Percentiles rank a stretch among this genome's conserved stretches.
Evolutionary conservation across 2,888 invertebrate genomes (phyloP).

Genomic region (Lobophora halterata): DNA sequence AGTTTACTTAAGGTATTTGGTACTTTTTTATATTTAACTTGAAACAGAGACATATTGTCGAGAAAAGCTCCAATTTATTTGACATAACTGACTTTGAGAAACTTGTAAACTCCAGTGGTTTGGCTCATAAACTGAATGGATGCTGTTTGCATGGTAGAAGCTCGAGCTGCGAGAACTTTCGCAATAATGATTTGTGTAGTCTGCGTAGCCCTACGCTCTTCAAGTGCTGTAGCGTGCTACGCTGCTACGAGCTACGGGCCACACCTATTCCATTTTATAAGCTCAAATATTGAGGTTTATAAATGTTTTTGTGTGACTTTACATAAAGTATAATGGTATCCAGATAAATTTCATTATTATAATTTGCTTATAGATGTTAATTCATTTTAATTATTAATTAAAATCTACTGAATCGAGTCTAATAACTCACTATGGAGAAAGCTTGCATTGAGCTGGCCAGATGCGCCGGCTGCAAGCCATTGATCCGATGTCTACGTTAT

Average conservation of each 20-base stretch:
- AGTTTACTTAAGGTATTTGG: neutral
- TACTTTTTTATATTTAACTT: neutral
- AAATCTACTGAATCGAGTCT: too few relatives aligned
- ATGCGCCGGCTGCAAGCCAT: slow-evolving; percentile 9
- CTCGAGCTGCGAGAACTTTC: slow-evolving; percentile 26
- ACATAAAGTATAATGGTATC: too few relatives aligned
- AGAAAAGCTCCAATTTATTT: neutral
- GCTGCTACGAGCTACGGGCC: slow-evolving; percentile 21
- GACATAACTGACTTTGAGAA: slow-evolving; percentile 14
- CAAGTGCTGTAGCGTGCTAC: slow-evolving; percentile 28
- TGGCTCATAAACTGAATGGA: slow-evolving; percentile 10
- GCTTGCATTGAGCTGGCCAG: slow-evolving; percentile 1
- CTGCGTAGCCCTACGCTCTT: slow-evolving; percentile 22
- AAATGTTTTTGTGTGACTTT: too few relatives aligned
- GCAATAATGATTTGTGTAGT: slow-evolving; percentile 29
- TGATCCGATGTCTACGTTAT: slow-evolving; percentile 28
- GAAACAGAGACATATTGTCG: neutral
- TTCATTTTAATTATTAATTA: too few relatives aligned
- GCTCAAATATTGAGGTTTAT: slow-evolving; percentile 8
- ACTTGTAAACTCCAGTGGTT: slow-evolving; percentile 8
- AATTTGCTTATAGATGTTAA: too few relatives aligned
- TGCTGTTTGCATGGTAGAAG: slow-evolving; percentile 22
- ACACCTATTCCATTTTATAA: slow-evolving; percentile 22
- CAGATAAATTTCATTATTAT: too few relatives aligned
- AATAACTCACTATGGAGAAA: too few relatives aligned